phyloP scores from a whole-genome alignment of 2,888 invertebrate species.

The Phengaris alcon region DNA sequence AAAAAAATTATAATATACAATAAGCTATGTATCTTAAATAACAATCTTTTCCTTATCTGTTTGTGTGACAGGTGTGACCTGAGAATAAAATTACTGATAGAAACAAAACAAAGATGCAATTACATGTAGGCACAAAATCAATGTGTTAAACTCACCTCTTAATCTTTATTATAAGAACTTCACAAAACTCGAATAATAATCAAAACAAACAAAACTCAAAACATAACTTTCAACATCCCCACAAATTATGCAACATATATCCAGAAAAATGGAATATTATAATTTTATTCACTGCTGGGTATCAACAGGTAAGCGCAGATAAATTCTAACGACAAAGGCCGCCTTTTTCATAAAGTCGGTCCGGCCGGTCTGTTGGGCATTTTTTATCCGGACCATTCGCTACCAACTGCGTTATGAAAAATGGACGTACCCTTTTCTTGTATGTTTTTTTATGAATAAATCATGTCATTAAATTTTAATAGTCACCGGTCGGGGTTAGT shows the following conservation, averaged over 20 bases:
- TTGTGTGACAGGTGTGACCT: no score
- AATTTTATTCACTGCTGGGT: constrained; percentile 73
- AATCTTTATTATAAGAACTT: not conserved
- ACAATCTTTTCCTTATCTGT: no score
- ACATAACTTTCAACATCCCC: constrained; percentile 49
- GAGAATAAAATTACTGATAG: no score
- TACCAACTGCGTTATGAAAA: constrained; percentile 80
- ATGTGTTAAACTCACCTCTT: no score
- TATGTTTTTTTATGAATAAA: constrained; percentile 71
- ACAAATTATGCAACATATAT: constrained; percentile 67
- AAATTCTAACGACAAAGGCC: constrained; percentile 77
- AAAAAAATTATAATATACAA: no score
- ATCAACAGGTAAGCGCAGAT: constrained; percentile 74
- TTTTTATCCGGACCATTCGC: constrained; percentile 79
- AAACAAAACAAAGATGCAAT: no score
- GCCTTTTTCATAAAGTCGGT: constrained; percentile 74
- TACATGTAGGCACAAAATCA: no score
- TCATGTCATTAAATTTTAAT: constrained; percentile 80
- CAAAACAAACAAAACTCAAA: not conserved
- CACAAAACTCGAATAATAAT: not conserved
- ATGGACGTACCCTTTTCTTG: constrained; percentile 78
- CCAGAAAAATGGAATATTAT: constrained; percentile 77
- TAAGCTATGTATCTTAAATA: no score
- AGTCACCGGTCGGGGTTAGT: constrained; percentile 75
- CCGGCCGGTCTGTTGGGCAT: constrained; percentile 73